A percentile compares a stretch with the other conserved stretches of the same genome.
phyloP scores from a whole-genome alignment of 2,113 vertebrate genomes.

The Orthonyx spaldingii region DNA sequence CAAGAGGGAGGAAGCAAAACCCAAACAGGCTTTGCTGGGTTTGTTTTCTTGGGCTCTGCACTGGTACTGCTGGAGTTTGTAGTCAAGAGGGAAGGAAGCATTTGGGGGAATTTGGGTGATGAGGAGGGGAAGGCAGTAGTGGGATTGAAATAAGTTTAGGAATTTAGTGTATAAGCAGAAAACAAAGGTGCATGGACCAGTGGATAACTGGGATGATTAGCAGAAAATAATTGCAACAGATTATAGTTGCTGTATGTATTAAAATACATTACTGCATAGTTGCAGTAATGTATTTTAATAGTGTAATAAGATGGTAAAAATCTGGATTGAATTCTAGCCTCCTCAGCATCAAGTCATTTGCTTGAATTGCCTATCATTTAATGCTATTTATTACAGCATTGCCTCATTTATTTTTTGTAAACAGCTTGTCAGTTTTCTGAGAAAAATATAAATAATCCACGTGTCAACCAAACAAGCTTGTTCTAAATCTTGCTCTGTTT shows the following conservation, averaged over 20 bases:
- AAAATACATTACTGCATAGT: neutral
- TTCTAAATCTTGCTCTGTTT: neutral
- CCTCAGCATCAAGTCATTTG: neutral
- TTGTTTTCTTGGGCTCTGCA: neutral
- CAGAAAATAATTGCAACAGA: neutral
- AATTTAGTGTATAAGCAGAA: neutral
- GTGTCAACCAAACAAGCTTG: neutral
- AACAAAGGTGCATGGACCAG: neutral
- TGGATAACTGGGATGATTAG: neutral
- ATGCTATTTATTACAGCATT: neutral
- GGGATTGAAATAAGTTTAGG: neutral
- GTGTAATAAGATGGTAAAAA: neutral
- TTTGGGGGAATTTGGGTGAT: neutral
- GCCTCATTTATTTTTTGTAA: neutral
- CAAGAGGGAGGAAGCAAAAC: neutral
- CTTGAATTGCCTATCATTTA: neutral
- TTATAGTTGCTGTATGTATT: too few species aligned
- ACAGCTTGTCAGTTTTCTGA: neutral
- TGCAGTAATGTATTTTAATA: neutral
- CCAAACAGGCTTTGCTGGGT: neutral
- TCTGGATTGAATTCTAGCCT: neutral
- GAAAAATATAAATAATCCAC: neutral
- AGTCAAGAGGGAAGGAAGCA: neutral
- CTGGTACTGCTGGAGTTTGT: neutral
- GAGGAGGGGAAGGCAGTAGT: neutral